Evolutionary conservation across 2,797 vertebrate genomes (phyloP).

Genomic region (Poecilia wingei): DNA sequence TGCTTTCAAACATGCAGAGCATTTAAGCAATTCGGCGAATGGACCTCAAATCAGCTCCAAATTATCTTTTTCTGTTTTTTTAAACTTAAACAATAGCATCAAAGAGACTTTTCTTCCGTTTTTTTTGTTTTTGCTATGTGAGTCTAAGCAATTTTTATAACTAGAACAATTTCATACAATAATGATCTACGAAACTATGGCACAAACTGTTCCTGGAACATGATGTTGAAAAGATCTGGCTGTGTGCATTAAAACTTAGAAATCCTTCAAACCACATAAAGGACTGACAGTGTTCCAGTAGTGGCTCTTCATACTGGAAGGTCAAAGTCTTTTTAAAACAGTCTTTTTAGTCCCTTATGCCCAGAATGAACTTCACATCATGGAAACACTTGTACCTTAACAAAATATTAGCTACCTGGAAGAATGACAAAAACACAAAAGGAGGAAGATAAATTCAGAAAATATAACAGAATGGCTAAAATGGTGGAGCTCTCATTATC

Average conservation of each 20-base stretch:
- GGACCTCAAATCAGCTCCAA: neutral
- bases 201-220: neutral
- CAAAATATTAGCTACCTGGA: conserved; percentile 5
- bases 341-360: neutral
- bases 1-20: neutral
- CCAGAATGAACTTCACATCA: neutral
- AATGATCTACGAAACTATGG: neutral
- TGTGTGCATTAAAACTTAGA: neutral
- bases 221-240: neutral
- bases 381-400: neutral
- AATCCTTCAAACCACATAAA: neutral
- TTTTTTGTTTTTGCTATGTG: neutral
- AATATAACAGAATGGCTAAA: conserved; percentile 4
- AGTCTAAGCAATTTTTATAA: neutral
- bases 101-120: neutral
- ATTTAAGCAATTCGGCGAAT: neutral
- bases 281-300: neutral
- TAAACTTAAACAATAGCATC: neutral
- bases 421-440: conserved; percentile 18
- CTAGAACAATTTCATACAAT: neutral
- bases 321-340: conserved; percentile 19
- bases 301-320: conserved; percentile 13
- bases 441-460: neutral
- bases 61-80: neutral
- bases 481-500: neutral